These are phyloP conservation scores for Dascyllus trimaculatus DNA, from an alignment of 2,113 vertebrate genomes.

Conservation along the genomic window DNA sequence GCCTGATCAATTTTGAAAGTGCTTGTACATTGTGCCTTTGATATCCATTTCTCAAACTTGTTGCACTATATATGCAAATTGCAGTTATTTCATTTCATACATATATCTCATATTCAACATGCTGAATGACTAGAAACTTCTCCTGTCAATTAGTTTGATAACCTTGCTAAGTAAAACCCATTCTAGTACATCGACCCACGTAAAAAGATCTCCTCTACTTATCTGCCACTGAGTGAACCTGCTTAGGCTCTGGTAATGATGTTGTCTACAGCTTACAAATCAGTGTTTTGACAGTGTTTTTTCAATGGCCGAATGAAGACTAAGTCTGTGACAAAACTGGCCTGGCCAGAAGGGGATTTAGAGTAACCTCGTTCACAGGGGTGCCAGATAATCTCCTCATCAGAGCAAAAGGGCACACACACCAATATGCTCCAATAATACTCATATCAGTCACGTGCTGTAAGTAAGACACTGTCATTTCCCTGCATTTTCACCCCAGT, in stretches of 20 bases:
- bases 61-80: too few species aligned
- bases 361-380: constrained; percentile 44
- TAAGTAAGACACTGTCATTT: not conserved
- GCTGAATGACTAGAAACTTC: too few species aligned
- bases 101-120: too few species aligned
- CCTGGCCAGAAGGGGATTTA: constrained; percentile 56
- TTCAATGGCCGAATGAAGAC: constrained; percentile 25
- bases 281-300: not conserved
- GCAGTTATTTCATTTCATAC: too few species aligned
- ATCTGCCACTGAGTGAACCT: not conserved
- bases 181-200: not conserved
- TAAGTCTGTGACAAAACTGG: constrained; percentile 25
- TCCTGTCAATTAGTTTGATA: too few species aligned
- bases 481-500: too few species aligned
- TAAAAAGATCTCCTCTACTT: not conserved
- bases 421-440: not conserved
- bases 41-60: too few species aligned
- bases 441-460: not conserved
- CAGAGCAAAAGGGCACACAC: constrained; percentile 18
- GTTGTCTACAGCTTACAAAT: constrained; percentile 9
- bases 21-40: too few species aligned
- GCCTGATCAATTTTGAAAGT: too few species aligned
- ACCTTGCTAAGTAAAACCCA: too few species aligned
- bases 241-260: not conserved
- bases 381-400: constrained; percentile 53